Evolutionary conservation across 2,888 invertebrate genomes (phyloP), one percentile per base, ranked within the genome.

Genomic region (Phengaris alcon): DNA sequence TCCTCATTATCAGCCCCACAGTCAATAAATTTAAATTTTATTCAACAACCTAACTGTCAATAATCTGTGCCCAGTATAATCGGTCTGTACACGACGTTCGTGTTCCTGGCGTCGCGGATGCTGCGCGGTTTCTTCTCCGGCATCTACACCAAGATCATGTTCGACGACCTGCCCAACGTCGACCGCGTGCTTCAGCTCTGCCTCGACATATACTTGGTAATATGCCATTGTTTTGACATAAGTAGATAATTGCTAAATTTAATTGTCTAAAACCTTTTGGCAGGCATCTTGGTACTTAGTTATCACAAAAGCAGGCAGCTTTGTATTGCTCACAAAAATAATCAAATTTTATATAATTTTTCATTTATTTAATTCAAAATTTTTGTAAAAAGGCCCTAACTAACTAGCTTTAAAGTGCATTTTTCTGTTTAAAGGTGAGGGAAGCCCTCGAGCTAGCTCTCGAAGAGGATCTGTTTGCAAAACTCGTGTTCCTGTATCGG

Each of bases 391-490:
- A 35, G 0, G 35, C 3, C 2, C 35, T 35, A 35, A 35, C 1
- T 57, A 15, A 15, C 57, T 35, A 68, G n/a, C 46, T 10, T 73
- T 59, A 44, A 12, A 35, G 35, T 35, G 46, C 12, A n/a, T 74
- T n/a, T 72, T 64, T 15, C 57, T 46, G 13, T 75, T 75, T 72
- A 35, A 75, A 94, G 95, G 99, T 99, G 6, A 96, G 99, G 72
- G 99, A 99, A 90, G 98, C 98, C 68, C 94, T 97, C 70, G 99
- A 99, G 85, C 95, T 98, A 79, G 95, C 96, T 9, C 94, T 99
- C 68, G 99, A 99, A 90, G 99, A 99, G 91, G 99, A 99, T 89
- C 95, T 99, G 57, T 99, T 99, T 90, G 98, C 99, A 75, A 99
- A 99, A 95, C 93, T 99, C 75, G 97, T 99, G 84, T 99, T 99